A percentile compares a stretch with the other conserved stretches of the same genome.
Evolutionary conservation across 2,113 vertebrate species (phyloP).

Genomic region (Empidonax traillii): DNA sequence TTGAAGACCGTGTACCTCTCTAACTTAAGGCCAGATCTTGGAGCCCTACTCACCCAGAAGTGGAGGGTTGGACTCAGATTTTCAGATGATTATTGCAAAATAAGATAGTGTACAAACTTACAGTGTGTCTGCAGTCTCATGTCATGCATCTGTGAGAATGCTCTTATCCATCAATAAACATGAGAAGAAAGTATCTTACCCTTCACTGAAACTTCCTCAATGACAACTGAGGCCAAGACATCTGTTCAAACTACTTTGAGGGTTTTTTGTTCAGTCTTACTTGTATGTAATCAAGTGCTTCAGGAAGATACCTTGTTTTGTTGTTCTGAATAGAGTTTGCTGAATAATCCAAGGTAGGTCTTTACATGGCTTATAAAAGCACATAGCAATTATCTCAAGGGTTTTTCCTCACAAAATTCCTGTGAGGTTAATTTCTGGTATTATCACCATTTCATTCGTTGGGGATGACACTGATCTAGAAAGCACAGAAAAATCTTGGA

Average conservation of each 20-base stretch:
- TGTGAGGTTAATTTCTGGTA: not conserved
- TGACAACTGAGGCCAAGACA: not conserved
- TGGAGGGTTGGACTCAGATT: not conserved
- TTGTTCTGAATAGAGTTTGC: not conserved
- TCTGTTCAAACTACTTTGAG: not conserved
- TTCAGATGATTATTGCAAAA: not conserved
- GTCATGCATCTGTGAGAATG: not conserved
- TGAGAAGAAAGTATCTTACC: not conserved
- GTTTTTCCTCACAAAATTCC: not conserved
- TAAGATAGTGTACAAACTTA: not conserved
- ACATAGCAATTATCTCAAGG: not conserved
- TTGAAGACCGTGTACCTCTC: fast-evolving
- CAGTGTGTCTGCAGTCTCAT: not conserved
- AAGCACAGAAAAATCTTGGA: not conserved
- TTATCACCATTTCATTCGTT: not conserved
- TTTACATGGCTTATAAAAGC: not conserved
- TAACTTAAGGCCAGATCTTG: not conserved
- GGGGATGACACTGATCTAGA: not conserved
- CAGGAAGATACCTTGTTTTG: not conserved
- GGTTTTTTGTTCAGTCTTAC: not conserved
- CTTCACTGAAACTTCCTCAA: not conserved
- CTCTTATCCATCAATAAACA: not conserved
- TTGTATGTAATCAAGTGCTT: not conserved
- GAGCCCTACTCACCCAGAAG: not conserved
- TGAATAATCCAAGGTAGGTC: not conserved